phyloP scores from a whole-genome alignment of 2,888 invertebrate species.

The Galeruca laticollis region DNA sequence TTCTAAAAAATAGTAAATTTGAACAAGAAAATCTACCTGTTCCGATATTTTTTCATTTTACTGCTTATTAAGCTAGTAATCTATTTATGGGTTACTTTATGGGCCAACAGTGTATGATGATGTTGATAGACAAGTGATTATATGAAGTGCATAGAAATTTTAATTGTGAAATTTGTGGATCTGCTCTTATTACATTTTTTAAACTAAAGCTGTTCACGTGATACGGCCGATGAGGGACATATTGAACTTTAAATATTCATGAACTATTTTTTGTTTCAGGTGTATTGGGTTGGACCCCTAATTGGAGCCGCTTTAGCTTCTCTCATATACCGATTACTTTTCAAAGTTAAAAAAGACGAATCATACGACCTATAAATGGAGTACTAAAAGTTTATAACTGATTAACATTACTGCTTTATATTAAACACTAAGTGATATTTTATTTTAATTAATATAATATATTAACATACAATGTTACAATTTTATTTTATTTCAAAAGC shows the following conservation, averaged over 20 bases:
- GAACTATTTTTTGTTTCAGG: conserved; percentile 60
- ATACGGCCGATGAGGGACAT: no score
- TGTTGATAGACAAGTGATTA: no score
- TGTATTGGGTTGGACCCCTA: conserved; percentile 76
- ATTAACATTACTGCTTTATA: conserved; percentile 1
- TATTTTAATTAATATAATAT: neutral
- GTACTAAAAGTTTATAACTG: conserved; percentile 14
- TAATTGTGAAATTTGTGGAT: no score
- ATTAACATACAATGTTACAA: neutral
- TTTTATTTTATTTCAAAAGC: neutral
- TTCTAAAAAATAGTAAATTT: no score
- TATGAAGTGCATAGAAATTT: no score
- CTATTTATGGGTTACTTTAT: no score
- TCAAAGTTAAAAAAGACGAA: conserved; percentile 77
- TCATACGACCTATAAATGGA: conserved; percentile 79
- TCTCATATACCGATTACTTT: conserved; percentile 70
- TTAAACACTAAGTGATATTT: neutral
- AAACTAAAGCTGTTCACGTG: neutral
- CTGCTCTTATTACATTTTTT: no score
- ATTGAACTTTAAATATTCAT: no score
- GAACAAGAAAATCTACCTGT: no score
- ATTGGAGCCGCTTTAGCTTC: conserved; percentile 72
- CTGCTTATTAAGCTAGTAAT: no score
- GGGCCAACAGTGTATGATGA: no score
- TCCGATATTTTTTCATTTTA: no score